Conservation (phyloP, 2,888 invertebrate genomes). For the Steinernema carpocapsae region DNA sequence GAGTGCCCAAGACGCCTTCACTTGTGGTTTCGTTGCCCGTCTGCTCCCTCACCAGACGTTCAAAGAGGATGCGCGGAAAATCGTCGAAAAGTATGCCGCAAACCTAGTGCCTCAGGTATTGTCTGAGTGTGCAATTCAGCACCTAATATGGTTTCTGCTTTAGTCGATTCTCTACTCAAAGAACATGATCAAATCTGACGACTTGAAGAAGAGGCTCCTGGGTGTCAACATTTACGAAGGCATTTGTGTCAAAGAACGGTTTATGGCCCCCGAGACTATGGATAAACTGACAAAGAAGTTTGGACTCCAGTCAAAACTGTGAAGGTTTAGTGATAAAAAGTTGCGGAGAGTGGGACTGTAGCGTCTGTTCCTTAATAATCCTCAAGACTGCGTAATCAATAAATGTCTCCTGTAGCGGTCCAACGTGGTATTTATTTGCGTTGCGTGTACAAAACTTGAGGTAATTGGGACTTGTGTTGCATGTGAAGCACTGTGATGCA, state of each 20-base stretch:
- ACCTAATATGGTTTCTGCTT: slow-evolving; percentile 46
- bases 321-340: neutral
- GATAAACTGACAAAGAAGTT: slow-evolving; percentile 39
- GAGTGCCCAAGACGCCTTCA: slow-evolving; percentile 80
- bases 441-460: too few relatives aligned
- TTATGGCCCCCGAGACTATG: slow-evolving; percentile 37
- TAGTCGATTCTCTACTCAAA: slow-evolving; percentile 78
- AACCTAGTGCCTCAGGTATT: slow-evolving; percentile 28
- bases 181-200: slow-evolving; percentile 75
- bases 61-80: slow-evolving; percentile 27
- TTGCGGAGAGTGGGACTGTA: too few relatives aligned
- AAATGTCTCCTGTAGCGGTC: too few relatives aligned
- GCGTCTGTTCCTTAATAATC: too few relatives aligned
- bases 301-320: slow-evolving; percentile 30
- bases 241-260: slow-evolving; percentile 73
- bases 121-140: slow-evolving; percentile 37
- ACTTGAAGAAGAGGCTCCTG: slow-evolving; percentile 72
- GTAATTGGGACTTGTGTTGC: too few relatives aligned
- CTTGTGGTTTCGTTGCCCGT: slow-evolving; percentile 80
- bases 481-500: slow-evolving; percentile 2
- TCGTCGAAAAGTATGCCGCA: slow-evolving; percentile 40
- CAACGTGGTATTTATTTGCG: too few relatives aligned
- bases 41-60: slow-evolving; percentile 78
- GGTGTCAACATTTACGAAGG: slow-evolving; percentile 74
- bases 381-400: too few relatives aligned